Evolutionary conservation across 2,797 vertebrate species (phyloP).

Genomic region (Peromyscus attwateri): DNA sequence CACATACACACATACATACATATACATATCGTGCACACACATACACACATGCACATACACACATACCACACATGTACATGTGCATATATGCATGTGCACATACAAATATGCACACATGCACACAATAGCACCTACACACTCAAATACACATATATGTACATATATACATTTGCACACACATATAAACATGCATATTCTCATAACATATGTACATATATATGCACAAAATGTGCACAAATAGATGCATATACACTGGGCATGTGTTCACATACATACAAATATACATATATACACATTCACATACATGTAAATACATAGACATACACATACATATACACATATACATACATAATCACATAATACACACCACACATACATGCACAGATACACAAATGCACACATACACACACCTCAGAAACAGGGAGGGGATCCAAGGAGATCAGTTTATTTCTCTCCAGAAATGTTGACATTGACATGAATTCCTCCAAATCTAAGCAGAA

Average conservation of each 20-base stretch:
- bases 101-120: neutral
- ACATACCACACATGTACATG: neutral
- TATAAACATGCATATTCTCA: neutral
- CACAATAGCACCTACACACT: no score
- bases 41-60: neutral
- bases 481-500: conserved; percentile 52
- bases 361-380: accelerated
- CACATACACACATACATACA: neutral
- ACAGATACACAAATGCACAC: neutral
- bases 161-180: neutral
- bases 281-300: neutral
- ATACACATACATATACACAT: accelerated
- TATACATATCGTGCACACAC: accelerated
- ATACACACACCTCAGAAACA: neutral
- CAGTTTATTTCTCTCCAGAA: conserved; percentile 70
- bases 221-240: neutral
- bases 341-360: neutral
- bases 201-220: neutral
- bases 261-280: neutral
- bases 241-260: neutral
- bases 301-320: neutral
- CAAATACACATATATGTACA: neutral
- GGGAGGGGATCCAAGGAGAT: neutral
- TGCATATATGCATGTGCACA: no score
- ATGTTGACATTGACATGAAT: conserved; percentile 67